Evolutionary conservation across 2,113 vertebrate species (phyloP), one percentile per base, ranked within the genome.

Genomic region (Brachyhypopomus occidentalis): DNA sequence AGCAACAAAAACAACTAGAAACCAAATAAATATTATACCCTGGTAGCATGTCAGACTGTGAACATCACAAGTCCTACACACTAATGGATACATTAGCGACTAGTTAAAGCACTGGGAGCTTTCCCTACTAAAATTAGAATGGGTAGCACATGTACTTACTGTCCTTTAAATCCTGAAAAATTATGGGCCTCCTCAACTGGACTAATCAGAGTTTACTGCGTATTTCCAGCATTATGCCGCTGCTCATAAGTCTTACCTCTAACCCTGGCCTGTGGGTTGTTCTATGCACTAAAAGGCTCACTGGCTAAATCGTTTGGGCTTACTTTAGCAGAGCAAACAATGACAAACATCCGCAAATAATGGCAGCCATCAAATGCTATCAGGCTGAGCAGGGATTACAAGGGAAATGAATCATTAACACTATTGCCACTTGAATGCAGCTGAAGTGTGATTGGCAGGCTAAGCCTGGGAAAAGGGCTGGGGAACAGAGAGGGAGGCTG

Each of bases 351-450:
- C 79, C 66, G 17, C 85, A 90, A 90, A 92, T 87, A 90, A 88
- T 82, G 70, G 80, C 88, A 82, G 84, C 87, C 89, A 82, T 90
- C 87, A 87, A 81, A 82, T 87, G 90, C 90, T 92, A 92, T 92
- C 88, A 90, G 90, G 77, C 88, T 87, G 87, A 90, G 89, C 87
- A 9, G 83, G 89, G 90, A 92, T 92, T 91, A 93, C 90, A 91
- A 87, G 85, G 89, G 88, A 92, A 91, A 91, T 89, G 73, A 90
- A 92, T 91, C 91, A 91, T 92, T 92, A 92, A 90, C 90, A 89
- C 90, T 86, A 86, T 88, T 90, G 90, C 87, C 89, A 89, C 91
- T 91, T 89, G 79, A 91, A 91, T 88, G 87, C 85, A 20, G 88
- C 88, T 84, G 90, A 91, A 91, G 88, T 87, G 80, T 92, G 93